Conservation (phyloP, 2,113 vertebrate genomes). For the Tragulus kanchil region DNA sequence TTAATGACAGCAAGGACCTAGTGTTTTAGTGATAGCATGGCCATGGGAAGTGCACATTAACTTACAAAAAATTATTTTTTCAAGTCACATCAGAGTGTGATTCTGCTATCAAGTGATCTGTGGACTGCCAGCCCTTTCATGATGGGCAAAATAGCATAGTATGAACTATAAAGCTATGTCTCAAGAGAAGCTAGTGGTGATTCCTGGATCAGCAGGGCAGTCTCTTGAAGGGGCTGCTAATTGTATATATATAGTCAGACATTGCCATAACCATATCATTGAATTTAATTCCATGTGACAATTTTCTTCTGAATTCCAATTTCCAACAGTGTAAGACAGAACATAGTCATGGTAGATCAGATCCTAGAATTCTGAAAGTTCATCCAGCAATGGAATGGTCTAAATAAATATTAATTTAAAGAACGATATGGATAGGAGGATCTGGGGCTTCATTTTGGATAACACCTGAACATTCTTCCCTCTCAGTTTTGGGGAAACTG, state of each 20-base stretch:
- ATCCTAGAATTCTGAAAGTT: background rate
- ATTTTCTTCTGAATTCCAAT: background rate
- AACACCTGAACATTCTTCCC: background rate
- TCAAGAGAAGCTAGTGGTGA: constrained; percentile 5
- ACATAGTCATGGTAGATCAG: background rate
- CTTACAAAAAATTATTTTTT: constrained; percentile 84
- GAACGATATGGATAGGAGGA: background rate
- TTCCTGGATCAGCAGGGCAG: constrained; percentile 1
- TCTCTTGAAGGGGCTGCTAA: constrained; percentile 14
- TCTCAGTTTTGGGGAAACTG: background rate
- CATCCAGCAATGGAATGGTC: too few relatives aligned
- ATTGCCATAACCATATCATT: background rate
- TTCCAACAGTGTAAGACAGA: background rate
- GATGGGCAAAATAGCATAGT: constrained; percentile 65
- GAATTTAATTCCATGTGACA: background rate
- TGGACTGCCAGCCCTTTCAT: constrained; percentile 73
- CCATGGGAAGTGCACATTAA: constrained; percentile 68
- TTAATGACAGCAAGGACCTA: constrained; percentile 75
- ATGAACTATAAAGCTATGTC: constrained; percentile 44
- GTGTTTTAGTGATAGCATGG: constrained; percentile 80
- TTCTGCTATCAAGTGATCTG: constrained; percentile 81
- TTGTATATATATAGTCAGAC: background rate
- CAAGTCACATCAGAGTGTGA: constrained; percentile 82
- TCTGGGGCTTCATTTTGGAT: background rate
- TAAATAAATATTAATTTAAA: constrained; percentile 41